phyloP scores from a whole-genome alignment of 2,797 vertebrate species.

The Scarus forsteni region DNA sequence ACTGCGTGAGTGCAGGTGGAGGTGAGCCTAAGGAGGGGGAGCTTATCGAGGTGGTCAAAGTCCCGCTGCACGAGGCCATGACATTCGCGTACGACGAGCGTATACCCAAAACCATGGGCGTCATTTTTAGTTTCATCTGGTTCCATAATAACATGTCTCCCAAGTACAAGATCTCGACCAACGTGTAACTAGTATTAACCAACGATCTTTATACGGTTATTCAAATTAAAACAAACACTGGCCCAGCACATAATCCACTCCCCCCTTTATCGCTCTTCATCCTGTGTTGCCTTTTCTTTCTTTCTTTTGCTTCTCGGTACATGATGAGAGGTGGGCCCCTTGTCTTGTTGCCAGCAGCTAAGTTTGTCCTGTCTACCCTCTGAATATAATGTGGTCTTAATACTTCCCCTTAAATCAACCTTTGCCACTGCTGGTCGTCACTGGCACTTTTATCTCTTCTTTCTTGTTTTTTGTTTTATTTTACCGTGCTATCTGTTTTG shows the following conservation, averaged over 20 bases:
- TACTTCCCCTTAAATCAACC: slow-evolving; percentile 41
- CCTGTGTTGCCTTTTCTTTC: slow-evolving; percentile 60
- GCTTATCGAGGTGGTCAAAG: slow-evolving; percentile 92
- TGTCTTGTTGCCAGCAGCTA: slow-evolving; percentile 61
- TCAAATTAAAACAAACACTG: slow-evolving; percentile 67
- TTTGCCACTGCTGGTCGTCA: slow-evolving; percentile 68
- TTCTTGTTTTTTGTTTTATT: slow-evolving; percentile 23
- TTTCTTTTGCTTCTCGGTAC: slow-evolving; percentile 57
- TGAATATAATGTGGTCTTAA: slow-evolving; percentile 47
- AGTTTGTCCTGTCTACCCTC: slow-evolving; percentile 51
- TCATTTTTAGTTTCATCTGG: slow-evolving; percentile 95
- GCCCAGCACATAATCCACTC: slow-evolving; percentile 57
- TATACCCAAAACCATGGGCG: slow-evolving; percentile 91
- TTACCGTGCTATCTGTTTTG: slow-evolving; percentile 64
- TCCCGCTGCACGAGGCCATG: slow-evolving; percentile 91
- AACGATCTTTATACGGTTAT: slow-evolving; percentile 49
- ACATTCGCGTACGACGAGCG: slow-evolving; percentile 89
- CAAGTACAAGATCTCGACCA: slow-evolving; percentile 90
- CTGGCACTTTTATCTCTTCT: slow-evolving; percentile 57
- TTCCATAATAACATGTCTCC: slow-evolving; percentile 92
- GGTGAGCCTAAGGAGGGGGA: slow-evolving; percentile 91
- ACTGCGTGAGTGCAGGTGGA: slow-evolving; percentile 87
- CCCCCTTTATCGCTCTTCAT: slow-evolving; percentile 57
- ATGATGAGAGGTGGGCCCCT: slow-evolving; percentile 64
- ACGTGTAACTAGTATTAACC: slow-evolving; percentile 79